These are phyloP conservation scores for Acestrorhynchus altus DNA, from an alignment of 2,797 vertebrate genomes.

Conservation along the genomic window DNA sequence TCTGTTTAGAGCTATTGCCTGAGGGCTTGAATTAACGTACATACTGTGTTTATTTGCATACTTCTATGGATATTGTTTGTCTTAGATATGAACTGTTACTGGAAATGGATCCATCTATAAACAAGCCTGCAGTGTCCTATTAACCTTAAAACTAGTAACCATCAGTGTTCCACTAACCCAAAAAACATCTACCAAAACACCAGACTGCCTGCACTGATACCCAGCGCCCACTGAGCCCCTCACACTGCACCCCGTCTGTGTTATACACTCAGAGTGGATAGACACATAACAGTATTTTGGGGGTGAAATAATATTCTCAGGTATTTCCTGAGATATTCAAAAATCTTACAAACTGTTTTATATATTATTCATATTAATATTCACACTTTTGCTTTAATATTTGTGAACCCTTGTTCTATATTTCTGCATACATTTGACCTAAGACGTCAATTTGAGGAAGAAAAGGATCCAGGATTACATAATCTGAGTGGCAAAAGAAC, in stretches of 20 bases:
- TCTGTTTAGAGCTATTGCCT: not conserved
- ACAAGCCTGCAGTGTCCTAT: not conserved
- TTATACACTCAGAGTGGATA: not conserved
- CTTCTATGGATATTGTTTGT: not conserved
- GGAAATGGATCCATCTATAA: not conserved
- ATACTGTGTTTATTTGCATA: not conserved
- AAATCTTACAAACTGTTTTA: too few relatives aligned
- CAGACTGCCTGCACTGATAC: not conserved
- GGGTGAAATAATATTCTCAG: too few relatives aligned
- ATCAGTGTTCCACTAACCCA: not conserved
- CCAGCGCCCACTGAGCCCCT: not conserved
- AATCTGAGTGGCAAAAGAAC: too few relatives aligned
- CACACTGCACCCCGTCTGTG: not conserved
- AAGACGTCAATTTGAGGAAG: too few relatives aligned
- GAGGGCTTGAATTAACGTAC: not conserved
- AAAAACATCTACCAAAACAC: not conserved
- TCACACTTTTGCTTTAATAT: too few relatives aligned
- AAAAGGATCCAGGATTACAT: too few relatives aligned
- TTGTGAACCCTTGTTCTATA: too few relatives aligned
- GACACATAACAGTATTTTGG: too few relatives aligned
- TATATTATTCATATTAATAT: too few relatives aligned
- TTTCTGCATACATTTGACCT: too few relatives aligned
- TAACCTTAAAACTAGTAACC: not conserved
- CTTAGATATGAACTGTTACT: not conserved
- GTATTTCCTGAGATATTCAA: too few relatives aligned